These are phyloP conservation scores for Unio pictorum DNA, from an alignment of 2,888 invertebrate species.

Conservation along the genomic window DNA sequence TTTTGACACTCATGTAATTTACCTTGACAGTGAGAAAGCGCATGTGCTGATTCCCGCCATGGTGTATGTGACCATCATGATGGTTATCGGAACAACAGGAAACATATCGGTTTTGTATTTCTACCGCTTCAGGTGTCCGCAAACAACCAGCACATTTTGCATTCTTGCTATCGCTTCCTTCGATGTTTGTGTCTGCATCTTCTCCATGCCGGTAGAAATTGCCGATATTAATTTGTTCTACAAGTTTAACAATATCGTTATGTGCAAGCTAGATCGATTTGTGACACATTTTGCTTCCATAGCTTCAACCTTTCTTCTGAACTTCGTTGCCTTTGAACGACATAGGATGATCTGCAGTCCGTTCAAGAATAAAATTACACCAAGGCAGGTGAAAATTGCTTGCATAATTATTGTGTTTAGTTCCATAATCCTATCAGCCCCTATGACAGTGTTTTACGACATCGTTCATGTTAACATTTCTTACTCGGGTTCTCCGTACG, in stretches of 20 bases:
- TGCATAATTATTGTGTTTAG: too few species aligned
- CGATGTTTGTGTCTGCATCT: slow-evolving; percentile 23
- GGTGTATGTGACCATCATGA: slow-evolving; percentile 17
- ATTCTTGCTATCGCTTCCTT: slow-evolving; percentile 25
- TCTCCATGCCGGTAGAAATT: slow-evolving; percentile 33
- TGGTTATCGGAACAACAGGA: slow-evolving; percentile 23
- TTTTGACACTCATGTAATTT: too few species aligned
- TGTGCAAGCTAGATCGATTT: slow-evolving; percentile 21
- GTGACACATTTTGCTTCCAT: slow-evolving; percentile 15
- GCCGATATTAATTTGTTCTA: slow-evolving; percentile 22
- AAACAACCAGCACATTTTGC: slow-evolving; percentile 26
- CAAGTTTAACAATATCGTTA: slow-evolving; percentile 15
- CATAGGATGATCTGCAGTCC: slow-evolving; percentile 39
- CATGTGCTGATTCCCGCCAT: slow-evolving; percentile 22
- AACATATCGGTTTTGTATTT: slow-evolving; percentile 25
- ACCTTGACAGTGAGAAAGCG: slow-evolving; percentile 7
- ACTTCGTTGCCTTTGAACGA: slow-evolving; percentile 30
- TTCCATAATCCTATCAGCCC: too few species aligned
- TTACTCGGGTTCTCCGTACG: too few species aligned
- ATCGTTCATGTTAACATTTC: too few species aligned
- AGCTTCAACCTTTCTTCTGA: slow-evolving; percentile 23
- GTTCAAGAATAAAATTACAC: slow-evolving; percentile 21
- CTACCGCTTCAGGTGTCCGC: slow-evolving; percentile 24
- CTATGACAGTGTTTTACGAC: too few species aligned
- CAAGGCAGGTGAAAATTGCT: slow-evolving; percentile 15